Evolutionary conservation across 1,140 invertebrate genomes (phyloP).

Genomic region (Aradophagus sp.): DNA sequence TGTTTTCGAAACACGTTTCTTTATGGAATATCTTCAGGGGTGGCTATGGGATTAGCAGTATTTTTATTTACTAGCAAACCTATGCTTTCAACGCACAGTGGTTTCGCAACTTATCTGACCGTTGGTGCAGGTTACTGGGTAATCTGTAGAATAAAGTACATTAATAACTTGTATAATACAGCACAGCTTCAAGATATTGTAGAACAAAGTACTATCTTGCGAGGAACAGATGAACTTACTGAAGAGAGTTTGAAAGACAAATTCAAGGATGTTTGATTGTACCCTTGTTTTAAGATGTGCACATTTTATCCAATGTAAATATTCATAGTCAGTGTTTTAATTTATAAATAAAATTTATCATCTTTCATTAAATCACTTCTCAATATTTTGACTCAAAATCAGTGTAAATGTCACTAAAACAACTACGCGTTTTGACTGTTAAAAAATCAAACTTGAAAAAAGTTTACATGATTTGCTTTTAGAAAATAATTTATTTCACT

Average conservation of each 20-base stretch:
- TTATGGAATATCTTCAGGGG: slow-evolving; percentile 43
- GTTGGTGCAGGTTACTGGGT: slow-evolving; percentile 28
- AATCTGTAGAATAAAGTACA: slow-evolving; percentile 18
- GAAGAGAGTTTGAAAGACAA: background rate
- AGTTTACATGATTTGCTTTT: too few species aligned
- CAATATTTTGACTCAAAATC: background rate
- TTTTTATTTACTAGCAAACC: slow-evolving; percentile 54
- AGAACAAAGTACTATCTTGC: slow-evolving; percentile 1
- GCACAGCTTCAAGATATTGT: slow-evolving; percentile 10
- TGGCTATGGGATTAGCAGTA: slow-evolving; percentile 16
- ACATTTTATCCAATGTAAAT: too few species aligned
- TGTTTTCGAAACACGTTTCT: slow-evolving; percentile 47
- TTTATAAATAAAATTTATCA: too few species aligned
- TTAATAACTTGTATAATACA: background rate
- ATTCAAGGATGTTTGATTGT: slow-evolving; percentile 4
- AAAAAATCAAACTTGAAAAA: too few species aligned
- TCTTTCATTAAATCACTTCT: too few species aligned
- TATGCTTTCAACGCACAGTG: slow-evolving; percentile 23
- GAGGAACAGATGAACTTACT: slow-evolving; percentile 11
- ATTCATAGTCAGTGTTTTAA: too few species aligned
- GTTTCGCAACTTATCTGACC: slow-evolving; percentile 35
- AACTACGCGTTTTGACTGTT: too few species aligned
- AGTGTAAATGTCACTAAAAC: background rate
- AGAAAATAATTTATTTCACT: slow-evolving; percentile 45
- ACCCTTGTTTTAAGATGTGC: too few species aligned